phyloP scores from a whole-genome alignment of 2,113 vertebrate genomes.

The Neolamprologus variostigma region DNA sequence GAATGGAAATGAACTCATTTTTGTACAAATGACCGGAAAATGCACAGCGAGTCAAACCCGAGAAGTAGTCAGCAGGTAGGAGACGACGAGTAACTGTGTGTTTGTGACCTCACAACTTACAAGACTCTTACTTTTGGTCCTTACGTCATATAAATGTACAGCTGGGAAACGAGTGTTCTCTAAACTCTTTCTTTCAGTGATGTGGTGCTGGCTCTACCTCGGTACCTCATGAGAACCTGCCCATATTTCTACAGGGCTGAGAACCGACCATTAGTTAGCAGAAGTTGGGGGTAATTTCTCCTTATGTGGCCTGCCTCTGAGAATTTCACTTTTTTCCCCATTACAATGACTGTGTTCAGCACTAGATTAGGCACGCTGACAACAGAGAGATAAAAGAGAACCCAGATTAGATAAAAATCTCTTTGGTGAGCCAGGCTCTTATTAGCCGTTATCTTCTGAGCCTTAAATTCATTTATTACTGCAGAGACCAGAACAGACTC shows the following conservation, averaged over 20 bases:
- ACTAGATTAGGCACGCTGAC: background rate
- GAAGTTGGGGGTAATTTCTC: background rate
- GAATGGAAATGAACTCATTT: background rate
- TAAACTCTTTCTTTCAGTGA: background rate
- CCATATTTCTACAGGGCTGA: background rate
- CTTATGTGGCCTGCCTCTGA: background rate
- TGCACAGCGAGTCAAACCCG: background rate
- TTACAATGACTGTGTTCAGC: background rate
- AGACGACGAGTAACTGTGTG: background rate
- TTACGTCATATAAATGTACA: background rate
- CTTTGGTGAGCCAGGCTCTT: background rate
- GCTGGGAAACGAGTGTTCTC: background rate
- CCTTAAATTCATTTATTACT: background rate
- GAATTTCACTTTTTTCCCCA: background rate
- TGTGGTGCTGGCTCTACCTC: background rate
- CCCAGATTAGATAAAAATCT: background rate
- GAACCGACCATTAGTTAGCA: background rate
- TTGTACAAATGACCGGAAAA: background rate
- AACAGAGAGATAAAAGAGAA: background rate
- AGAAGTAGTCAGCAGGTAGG: background rate
- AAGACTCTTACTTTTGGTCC: background rate
- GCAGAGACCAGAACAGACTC: background rate
- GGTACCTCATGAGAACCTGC: background rate
- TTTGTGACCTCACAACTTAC: background rate
- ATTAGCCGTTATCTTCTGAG: background rate